Conservation (phyloP, 2,888 invertebrate genomes). For the Brachylomia viminalis region DNA sequence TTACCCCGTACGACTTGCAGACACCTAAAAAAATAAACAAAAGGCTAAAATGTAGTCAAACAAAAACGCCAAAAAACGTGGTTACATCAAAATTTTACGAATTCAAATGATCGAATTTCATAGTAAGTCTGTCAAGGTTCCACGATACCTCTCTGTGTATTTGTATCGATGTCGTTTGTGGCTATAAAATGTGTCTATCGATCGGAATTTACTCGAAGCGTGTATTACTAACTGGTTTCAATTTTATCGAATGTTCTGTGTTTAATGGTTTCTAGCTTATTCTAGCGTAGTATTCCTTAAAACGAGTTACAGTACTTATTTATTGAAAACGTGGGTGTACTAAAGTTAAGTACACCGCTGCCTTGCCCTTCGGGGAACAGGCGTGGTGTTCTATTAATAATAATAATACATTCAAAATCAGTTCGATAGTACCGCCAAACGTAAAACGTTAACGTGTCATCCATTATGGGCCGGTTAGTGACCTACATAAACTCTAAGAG, state of each 20-base stretch:
- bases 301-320: not conserved
- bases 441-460: not conserved
- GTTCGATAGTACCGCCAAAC: not conserved
- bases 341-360: too few relatives aligned
- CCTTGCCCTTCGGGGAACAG: too few relatives aligned
- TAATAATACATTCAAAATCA: not conserved
- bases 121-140: constrained; percentile 43
- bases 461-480: not conserved
- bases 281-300: not conserved
- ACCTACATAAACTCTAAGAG: not conserved
- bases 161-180: constrained; percentile 12
- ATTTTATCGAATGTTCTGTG: constrained; percentile 1
- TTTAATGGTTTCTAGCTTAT: constrained; percentile 2
- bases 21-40: constrained; percentile 18
- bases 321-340: too few relatives aligned
- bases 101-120: constrained; percentile 48
- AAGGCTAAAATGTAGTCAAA: constrained; percentile 20
- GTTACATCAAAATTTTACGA: constrained; percentile 40
- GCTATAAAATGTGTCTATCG: constrained; percentile 41
- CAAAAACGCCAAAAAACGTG: constrained; percentile 18
- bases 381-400: too few relatives aligned
- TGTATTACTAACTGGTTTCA: constrained; percentile 21
- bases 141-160: constrained; percentile 4
- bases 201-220: constrained; percentile 20
- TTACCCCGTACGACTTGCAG: not conserved